Conservation (phyloP, 2,113 vertebrate species). For the Euleptes europaea region DNA sequence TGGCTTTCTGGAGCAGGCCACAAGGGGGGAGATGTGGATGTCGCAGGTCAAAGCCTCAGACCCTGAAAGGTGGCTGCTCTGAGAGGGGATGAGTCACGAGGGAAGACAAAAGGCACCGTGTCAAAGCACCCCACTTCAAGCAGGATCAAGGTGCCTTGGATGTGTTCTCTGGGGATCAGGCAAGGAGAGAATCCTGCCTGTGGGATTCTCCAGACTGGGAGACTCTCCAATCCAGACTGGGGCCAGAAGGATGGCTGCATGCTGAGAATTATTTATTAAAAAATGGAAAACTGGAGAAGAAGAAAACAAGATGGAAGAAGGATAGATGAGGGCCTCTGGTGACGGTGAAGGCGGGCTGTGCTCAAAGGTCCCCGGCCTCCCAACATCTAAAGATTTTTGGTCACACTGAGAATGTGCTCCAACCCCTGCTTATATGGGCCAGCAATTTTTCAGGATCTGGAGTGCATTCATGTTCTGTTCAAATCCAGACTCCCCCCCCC, state of each 20-base stretch:
- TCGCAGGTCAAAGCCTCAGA: constrained; percentile 30
- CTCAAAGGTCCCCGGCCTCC: neutral
- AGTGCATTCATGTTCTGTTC: no score
- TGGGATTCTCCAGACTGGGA: constrained; percentile 18
- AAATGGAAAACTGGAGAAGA: constrained; percentile 20
- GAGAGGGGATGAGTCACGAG: constrained; percentile 4
- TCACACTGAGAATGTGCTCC: no score
- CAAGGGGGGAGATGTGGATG: fast-evolving
- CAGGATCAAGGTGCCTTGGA: constrained; percentile 41
- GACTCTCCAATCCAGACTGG: no score
- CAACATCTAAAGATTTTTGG: no score
- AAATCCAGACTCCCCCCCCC: no score
- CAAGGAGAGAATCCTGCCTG: constrained; percentile 49
- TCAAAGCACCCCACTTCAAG: constrained; percentile 60
- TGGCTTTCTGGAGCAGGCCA: fast-evolving
- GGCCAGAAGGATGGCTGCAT: no score
- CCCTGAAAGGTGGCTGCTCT: neutral
- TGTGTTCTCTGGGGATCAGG: constrained; percentile 56
- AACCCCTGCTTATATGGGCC: no score
- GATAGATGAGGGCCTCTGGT: neutral
- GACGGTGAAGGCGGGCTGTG: no score
- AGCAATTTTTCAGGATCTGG: no score
- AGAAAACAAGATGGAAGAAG: neutral
- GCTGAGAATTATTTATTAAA: neutral
- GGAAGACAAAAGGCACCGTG: constrained; percentile 45